phyloP scores from a whole-genome alignment of 1,140 invertebrate species.

The Drosophila nigromelanica region DNA sequence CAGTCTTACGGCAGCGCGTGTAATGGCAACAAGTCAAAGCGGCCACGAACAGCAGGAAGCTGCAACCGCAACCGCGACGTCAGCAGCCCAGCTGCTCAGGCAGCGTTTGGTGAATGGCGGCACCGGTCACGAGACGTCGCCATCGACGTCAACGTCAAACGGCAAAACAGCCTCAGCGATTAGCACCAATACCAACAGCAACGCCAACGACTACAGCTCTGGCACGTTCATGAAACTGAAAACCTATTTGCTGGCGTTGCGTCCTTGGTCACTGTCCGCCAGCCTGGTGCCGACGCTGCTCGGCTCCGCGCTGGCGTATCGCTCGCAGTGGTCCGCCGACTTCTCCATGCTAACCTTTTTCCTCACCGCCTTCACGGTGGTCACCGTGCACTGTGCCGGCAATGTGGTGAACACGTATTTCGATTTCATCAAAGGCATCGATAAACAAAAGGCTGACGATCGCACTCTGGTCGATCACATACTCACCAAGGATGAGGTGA shows the following conservation, averaged over 20 bases:
- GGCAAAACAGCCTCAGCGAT: conserved; percentile 22
- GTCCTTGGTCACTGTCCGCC: conserved; percentile 96
- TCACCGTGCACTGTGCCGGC: conserved; percentile 96
- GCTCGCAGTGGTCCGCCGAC: conserved; percentile 87
- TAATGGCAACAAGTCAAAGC: conserved; percentile 69
- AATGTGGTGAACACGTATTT: conserved; percentile 99
- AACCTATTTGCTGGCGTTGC: conserved; percentile 92
- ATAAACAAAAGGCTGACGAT: conserved; percentile 95
- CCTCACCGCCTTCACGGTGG: conserved; percentile 92
- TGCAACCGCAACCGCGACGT: conserved; percentile 6
- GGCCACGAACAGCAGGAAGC: conserved; percentile 28
- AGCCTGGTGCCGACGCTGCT: conserved; percentile 93
- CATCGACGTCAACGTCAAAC: conserved; percentile 15
- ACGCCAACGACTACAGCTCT: conserved; percentile 29
- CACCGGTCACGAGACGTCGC: conserved; percentile 24
- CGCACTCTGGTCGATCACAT: conserved; percentile 96
- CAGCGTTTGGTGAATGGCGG: conserved; percentile 52
- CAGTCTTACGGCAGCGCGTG: conserved; percentile 49
- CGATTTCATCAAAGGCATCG: conserved; percentile 96
- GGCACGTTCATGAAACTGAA: conserved; percentile 92
- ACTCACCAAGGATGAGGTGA: conserved; percentile 85
- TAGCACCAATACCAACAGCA: conserved; percentile 2
- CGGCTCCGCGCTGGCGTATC: conserved; percentile 94
- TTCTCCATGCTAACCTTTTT: conserved; percentile 92
- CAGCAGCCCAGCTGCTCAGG: conserved; percentile 25